Percentiles rank a stretch among this genome's conserved stretches.
These are phyloP conservation scores for Coturnix japonica DNA, from an alignment of 2,113 vertebrate genomes.

Conservation along the genomic window DNA sequence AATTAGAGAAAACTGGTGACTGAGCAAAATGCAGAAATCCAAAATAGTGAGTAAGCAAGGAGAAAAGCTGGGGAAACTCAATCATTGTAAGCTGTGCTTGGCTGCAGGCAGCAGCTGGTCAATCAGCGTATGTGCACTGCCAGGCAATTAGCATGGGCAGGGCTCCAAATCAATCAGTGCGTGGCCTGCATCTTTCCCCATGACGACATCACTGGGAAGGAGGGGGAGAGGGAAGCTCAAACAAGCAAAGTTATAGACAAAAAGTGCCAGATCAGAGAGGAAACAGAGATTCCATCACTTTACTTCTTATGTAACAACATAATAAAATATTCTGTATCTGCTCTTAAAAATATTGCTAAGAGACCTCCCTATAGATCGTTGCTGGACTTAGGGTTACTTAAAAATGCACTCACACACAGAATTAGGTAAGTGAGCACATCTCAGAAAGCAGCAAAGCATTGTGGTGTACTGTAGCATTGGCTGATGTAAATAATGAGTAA, in stretches of 20 bases:
- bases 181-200: not conserved
- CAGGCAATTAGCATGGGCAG: not conserved
- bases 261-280: not conserved
- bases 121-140: accelerated
- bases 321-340: not conserved
- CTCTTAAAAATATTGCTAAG: not conserved
- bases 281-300: not conserved
- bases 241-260: not conserved
- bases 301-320: not conserved
- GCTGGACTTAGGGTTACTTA: not conserved
- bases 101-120: not conserved
- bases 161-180: not conserved
- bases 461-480: accelerated
- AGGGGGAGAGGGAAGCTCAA: no score
- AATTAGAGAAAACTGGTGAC: not conserved
- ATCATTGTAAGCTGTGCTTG: not conserved
- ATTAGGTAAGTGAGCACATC: no score
- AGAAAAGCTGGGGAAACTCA: not conserved
- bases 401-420: not conserved
- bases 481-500: not conserved
- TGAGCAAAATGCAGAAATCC: not conserved
- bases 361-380: not conserved
- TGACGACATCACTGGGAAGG: not conserved
- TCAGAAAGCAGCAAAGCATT: not conserved
- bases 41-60: not conserved